Evolutionary conservation across 2,797 vertebrate species (phyloP).

Genomic region (Pipistrellus nathusii): DNA sequence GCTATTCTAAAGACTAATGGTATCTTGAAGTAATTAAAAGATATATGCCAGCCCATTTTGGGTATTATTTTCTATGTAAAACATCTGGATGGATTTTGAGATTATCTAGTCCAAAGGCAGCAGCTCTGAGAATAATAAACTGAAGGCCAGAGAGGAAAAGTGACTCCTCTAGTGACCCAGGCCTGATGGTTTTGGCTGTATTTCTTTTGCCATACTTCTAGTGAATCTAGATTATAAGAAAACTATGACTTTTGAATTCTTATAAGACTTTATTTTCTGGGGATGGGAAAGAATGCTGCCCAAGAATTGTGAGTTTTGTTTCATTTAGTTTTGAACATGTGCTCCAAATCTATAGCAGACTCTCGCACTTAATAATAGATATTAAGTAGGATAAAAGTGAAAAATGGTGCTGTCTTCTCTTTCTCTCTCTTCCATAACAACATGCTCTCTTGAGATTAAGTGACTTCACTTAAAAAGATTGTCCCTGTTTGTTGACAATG

Average conservation of each 20-base stretch:
- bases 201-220: neutral
- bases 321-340: neutral
- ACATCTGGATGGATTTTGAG: slow-evolving; percentile 10
- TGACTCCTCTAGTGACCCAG: neutral
- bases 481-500: neutral
- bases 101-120: neutral
- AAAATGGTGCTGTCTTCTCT: neutral
- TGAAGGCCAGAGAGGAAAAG: neutral
- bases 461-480: neutral
- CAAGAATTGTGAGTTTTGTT: neutral
- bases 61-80: neutral
- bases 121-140: neutral
- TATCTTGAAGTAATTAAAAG: slow-evolving; percentile 45
- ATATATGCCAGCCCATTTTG: neutral
- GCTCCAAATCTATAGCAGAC: neutral
- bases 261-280: slow-evolving; percentile 32
- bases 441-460: neutral
- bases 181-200: neutral
- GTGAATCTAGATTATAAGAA: neutral
- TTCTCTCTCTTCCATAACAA: neutral
- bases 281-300: neutral
- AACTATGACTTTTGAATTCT: slow-evolving; percentile 16
- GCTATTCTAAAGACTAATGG: neutral
- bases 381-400: neutral
- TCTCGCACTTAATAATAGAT: slow-evolving; percentile 1